Conservation (phyloP, 2,113 vertebrate genomes). For the Thryonomys swinderianus region DNA sequence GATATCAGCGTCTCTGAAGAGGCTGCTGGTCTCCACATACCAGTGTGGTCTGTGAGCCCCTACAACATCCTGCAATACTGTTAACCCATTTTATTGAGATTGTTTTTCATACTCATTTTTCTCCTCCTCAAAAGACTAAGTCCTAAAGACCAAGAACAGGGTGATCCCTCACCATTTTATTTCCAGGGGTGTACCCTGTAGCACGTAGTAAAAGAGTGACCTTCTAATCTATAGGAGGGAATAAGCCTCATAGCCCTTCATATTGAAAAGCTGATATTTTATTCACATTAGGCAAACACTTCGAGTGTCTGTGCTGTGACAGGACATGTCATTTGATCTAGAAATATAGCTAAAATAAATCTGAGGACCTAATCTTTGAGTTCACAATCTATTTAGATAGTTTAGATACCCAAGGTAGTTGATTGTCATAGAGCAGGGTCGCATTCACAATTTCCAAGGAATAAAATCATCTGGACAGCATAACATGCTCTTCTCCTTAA, state of each 20-base stretch:
- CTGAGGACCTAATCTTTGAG: background rate
- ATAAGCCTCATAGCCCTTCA: background rate
- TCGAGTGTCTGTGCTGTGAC: background rate
- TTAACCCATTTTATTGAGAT: background rate
- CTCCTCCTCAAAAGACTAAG: background rate
- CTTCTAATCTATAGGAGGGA: background rate
- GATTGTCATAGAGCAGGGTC: background rate
- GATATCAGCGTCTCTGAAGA: background rate
- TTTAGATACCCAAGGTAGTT: background rate
- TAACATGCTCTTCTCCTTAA: background rate
- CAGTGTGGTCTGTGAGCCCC: background rate
- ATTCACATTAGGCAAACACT: background rate
- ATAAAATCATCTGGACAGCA: background rate
- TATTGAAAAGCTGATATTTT: background rate
- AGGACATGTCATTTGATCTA: background rate
- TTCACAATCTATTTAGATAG: background rate
- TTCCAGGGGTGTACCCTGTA: background rate
- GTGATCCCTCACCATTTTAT: background rate
- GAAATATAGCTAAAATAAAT: background rate
- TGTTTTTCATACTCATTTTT: background rate
- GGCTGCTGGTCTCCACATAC: background rate
- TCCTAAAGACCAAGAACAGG: background rate
- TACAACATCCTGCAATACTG: fast-evolving
- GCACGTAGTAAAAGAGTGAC: background rate
- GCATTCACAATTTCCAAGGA: background rate